Conservation (phyloP, 2,797 vertebrate genomes). For the Ambastaia sidthimunki region DNA sequence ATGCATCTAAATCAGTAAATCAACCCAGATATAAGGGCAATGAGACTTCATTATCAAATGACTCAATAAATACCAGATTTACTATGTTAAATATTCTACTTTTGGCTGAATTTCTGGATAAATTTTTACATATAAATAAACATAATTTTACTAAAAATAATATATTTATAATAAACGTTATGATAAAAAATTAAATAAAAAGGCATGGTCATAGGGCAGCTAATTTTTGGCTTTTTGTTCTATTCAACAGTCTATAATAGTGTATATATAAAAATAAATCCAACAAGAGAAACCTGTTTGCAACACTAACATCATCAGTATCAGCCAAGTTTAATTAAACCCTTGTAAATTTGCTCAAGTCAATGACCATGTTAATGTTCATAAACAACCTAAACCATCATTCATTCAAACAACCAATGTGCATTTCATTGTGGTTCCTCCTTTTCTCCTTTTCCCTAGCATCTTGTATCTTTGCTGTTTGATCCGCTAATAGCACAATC, state of each 20-base stretch:
- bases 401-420: background rate
- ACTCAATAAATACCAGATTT: no score
- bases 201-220: no score
- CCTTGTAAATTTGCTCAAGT: background rate
- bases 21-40: background rate
- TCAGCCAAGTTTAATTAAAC: background rate
- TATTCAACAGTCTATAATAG: background rate
- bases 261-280: no score
- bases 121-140: no score
- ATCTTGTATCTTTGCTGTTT: background rate
- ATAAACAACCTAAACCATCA: background rate
- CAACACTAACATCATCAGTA: background rate
- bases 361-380: background rate
- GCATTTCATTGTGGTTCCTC: background rate
- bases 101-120: background rate
- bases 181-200: no score
- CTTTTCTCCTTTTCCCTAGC: background rate
- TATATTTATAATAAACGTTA: no score
- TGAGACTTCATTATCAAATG: background rate
- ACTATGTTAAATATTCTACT: background rate
- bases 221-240: no score
- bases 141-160: no score
- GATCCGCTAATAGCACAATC: background rate
- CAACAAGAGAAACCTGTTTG: background rate
- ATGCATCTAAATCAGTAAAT: constrained; percentile 7